Conservation (phyloP, 2,113 vertebrate genomes). For the Proteles cristata region DNA sequence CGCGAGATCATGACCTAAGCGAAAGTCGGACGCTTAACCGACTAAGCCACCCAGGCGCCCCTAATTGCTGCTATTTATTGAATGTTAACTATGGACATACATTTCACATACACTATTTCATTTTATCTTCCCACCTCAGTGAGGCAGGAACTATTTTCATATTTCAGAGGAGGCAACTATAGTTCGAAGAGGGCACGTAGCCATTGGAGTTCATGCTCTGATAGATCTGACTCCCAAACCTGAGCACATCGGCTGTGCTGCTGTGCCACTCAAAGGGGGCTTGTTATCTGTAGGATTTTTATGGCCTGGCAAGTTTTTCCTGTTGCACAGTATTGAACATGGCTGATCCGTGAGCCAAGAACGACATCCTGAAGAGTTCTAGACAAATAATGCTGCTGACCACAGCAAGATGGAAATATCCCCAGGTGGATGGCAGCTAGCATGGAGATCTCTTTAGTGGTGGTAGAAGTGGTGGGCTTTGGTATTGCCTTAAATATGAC, state of each 20-base stretch:
- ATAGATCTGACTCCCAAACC: neutral
- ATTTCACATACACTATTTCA: neutral
- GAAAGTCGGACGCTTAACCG: too few relatives aligned
- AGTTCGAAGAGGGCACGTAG: neutral
- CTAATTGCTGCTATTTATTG: neutral
- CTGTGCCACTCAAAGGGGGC: neutral
- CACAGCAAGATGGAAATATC: neutral
- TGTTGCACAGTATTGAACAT: neutral
- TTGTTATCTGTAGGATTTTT: neutral
- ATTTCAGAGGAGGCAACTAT: neutral
- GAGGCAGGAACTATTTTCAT: too few relatives aligned
- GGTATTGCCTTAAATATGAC: neutral
- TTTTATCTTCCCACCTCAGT: neutral
- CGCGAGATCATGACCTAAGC: too few relatives aligned
- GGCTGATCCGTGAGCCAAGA: neutral
- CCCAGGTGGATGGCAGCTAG: neutral
- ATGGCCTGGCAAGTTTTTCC: neutral
- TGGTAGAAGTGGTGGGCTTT: neutral
- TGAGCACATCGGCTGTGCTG: neutral
- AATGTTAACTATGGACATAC: neutral
- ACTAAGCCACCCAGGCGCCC: too few relatives aligned
- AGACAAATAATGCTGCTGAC: neutral
- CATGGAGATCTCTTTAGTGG: neutral
- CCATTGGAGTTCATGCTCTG: neutral
- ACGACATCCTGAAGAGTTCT: conserved; percentile 31